Evolutionary conservation across 2,113 vertebrate species (phyloP), one percentile per base, ranked within the genome.

Genomic region (Cariama cristata): DNA sequence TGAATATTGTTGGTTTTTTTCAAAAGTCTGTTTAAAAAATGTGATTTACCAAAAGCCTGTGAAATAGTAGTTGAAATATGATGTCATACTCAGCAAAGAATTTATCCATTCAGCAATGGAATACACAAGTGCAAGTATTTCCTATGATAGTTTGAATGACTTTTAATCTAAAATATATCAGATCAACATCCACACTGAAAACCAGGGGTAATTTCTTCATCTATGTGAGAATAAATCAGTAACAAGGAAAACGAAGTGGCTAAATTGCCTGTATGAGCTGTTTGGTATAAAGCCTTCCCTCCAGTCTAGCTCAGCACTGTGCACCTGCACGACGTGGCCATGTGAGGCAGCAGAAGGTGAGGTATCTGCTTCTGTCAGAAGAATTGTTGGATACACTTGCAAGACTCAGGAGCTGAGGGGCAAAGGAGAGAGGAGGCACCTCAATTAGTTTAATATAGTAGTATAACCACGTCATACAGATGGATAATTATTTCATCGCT

Each of bases 291-390:
- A 72, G 20, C 27, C 7, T 53, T 42, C 45, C 21, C 21, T 45
- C 9, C 8, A 3, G 32, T 45, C 9, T 26, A 20, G 35, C 30
- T 44, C 20, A 14, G 16, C 13, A 8, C 86, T 18, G 8, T 12
- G 4, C 33, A 13, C 0, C 0, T 58, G 8, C 1, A 1, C 5
- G 6, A 9, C 22, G 18, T 1, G 0, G 38, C 38, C 38, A 38
- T 22, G 26, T 12, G 47, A 81, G 69, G 24, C 7, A 59, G 24
- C n/a, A 52, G 33, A 64, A 55, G 33, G 13, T 0, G 3, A 50
- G 58, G 5, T 40, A 14, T n/a, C 27, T 77, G 19, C 30, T 84
- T 94, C 44, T 50, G 5, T 49, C 64, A 82, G 49, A 67, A 64
- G 30, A 56, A 53, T 55, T 80, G 42, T 47, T 90, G 42, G 45